Evolutionary conservation across 1,140 invertebrate genomes (phyloP), one percentile per base, ranked within the genome.

Genomic region (Cherax quadricarinatus): DNA sequence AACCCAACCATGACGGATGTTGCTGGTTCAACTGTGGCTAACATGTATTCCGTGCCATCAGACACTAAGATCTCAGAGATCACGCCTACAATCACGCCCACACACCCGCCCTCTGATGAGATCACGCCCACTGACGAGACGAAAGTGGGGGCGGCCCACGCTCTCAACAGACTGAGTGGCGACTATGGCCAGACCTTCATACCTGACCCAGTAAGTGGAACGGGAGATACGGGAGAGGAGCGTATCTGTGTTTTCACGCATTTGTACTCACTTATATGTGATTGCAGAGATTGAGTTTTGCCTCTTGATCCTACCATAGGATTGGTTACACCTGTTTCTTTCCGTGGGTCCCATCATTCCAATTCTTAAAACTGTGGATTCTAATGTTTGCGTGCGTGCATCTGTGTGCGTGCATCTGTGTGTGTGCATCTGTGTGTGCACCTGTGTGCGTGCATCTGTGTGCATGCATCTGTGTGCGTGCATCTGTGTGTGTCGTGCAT

Each of bases 131-230:
- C 87, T 30, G 78, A 88, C 16, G 87, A 88, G 49, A 60, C 78
- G n/a, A 80, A 88, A 24, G 75, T 24, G 30, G 18, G 48, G 21
- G 87, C 87, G 53, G 79, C 62, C 57, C 87, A 88, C 49, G 75
- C 87, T 3, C 87, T 88, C 14, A 88, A 88, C 75, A 88, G 87
- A 24, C 87, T 88, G 16, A 88, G 87, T 51, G 78, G 79, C 2
- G 87, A 88, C 41, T 88, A 78, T 1, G 79, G 70, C 24, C 87
- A 81, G 18, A 88, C 78, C 30, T 88, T 88, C 78, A 88, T 88
- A 53, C 87, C 87, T 66, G 87, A 88, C 60, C 79, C 79, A n/a
- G 87, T 88, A 41, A 18, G 79, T 88, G 21, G 21, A 78, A n/a
- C 12, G 73, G 3, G 41, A 41, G 21, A 41, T 12, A 78, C 12